Conservation (phyloP, 2,888 invertebrate genomes). For the Cenopis cana region DNA sequence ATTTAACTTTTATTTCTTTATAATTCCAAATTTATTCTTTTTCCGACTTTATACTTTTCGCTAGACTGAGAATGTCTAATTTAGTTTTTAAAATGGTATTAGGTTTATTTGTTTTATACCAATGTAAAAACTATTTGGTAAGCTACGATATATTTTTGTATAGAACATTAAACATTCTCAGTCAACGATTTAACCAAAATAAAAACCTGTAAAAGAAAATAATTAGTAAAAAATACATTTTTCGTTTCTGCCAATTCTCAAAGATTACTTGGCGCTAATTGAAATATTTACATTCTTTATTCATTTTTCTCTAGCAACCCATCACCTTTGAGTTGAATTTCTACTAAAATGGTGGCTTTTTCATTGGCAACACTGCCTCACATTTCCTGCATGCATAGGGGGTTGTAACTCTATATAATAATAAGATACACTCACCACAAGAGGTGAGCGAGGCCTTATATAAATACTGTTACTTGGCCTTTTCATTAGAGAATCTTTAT, state of each 20-base stretch:
- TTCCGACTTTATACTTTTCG: conserved; percentile 3
- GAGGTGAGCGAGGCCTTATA: conserved; percentile 19
- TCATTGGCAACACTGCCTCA: conserved; percentile 52
- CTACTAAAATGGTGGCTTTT: conserved; percentile 29
- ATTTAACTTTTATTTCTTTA: not conserved
- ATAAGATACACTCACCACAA: conserved; percentile 29
- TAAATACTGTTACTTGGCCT: conserved; percentile 14
- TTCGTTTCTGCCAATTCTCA: conserved; percentile 25
- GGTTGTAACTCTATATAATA: conserved; percentile 55
- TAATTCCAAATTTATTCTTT: not conserved
- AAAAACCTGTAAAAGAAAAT: conserved; percentile 52
- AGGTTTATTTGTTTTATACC: conserved; percentile 21
- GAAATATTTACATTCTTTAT: conserved; percentile 45
- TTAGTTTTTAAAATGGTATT: not conserved
- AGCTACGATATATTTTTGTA: not conserved
- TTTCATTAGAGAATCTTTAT: conserved; percentile 7
- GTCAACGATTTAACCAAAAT: conserved; percentile 42
- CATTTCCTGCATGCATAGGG: conserved; percentile 54
- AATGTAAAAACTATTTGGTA: not conserved
- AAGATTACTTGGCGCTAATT: conserved; percentile 6
- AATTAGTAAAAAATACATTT: conserved; percentile 47
- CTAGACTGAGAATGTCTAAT: conserved; percentile 29
- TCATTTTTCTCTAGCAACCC: conserved; percentile 49
- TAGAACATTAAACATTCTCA: conserved; percentile 43
- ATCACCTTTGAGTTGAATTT: conserved; percentile 52